Evolutionary conservation across 2,113 vertebrate species (phyloP).

Genomic region (Uropsilus gracilis): DNA sequence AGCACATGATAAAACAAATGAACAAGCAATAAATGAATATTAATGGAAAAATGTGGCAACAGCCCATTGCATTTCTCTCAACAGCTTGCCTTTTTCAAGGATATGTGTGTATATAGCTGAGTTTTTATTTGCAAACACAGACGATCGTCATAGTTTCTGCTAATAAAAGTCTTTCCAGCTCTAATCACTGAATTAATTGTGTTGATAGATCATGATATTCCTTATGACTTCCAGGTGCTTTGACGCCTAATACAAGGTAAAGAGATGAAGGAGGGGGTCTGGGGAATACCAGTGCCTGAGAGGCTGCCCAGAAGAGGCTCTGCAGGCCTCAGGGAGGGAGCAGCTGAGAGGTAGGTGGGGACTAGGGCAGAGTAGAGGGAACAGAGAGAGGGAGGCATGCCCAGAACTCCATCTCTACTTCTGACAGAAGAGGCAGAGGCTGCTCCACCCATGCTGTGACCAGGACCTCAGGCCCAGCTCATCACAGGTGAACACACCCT

Average conservation of each 20-base stretch:
- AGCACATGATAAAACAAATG: neutral
- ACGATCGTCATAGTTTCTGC: constrained; percentile 55
- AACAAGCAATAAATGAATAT: constrained; percentile 10
- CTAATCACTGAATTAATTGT: constrained; percentile 5
- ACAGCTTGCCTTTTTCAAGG: neutral
- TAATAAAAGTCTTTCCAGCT: constrained; percentile 55
- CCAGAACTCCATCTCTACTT: neutral
- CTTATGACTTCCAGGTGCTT: constrained; percentile 12
- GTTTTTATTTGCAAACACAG: neutral
- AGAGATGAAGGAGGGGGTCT: neutral
- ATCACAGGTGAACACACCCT: neutral
- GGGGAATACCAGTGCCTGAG: fast-evolving
- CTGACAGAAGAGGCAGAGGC: neutral
- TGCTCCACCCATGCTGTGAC: neutral
- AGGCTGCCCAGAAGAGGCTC: neutral
- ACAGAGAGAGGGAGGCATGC: no score
- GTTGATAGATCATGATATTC: neutral
- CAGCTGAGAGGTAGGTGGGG: neutral
- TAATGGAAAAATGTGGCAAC: neutral
- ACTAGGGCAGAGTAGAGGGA: neutral
- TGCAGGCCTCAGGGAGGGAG: neutral
- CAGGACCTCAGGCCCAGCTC: neutral
- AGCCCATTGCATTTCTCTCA: neutral
- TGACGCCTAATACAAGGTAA: neutral
- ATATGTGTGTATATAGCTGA: fast-evolving